These are phyloP conservation scores for Corythornis leucogaster DNA, from an alignment of 2,797 vertebrate species.

Conservation along the genomic window DNA sequence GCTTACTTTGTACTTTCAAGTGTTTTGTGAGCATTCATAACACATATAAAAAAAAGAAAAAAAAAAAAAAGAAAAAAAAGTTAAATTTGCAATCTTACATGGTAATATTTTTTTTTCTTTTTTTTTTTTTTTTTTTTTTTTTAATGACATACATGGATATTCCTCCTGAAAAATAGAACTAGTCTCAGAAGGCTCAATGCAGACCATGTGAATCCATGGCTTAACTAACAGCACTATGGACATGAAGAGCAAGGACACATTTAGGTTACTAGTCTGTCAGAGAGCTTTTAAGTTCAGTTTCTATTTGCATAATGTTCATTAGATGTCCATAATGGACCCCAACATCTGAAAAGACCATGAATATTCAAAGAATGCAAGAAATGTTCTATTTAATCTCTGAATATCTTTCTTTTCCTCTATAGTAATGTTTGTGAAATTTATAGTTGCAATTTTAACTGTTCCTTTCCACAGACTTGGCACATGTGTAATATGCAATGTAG, in stretches of 20 bases:
- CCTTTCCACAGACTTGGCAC: background rate
- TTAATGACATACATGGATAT: background rate
- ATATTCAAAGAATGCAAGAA: background rate
- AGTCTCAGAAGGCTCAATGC: background rate
- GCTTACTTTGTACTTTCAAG: background rate
- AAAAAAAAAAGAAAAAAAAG: background rate
- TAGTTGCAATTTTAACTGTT: slow-evolving; percentile 18
- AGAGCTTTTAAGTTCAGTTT: background rate
- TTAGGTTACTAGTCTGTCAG: background rate
- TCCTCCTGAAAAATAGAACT: background rate
- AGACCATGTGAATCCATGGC: background rate
- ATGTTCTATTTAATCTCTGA: background rate
- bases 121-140: background rate
- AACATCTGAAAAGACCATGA: background rate
- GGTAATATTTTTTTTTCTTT: background rate
- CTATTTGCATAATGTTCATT: background rate
- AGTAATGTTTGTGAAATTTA: background rate
- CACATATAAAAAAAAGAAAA: background rate
- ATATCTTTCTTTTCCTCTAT: background rate
- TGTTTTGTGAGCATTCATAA: background rate
- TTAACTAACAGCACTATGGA: background rate
- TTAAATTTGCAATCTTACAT: background rate
- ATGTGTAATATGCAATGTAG: slow-evolving; percentile 34
- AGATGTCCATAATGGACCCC: background rate
- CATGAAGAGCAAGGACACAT: background rate